Evolutionary conservation across 2,888 invertebrate species (phyloP).

Genomic region (Leptopilina drosophilae): DNA sequence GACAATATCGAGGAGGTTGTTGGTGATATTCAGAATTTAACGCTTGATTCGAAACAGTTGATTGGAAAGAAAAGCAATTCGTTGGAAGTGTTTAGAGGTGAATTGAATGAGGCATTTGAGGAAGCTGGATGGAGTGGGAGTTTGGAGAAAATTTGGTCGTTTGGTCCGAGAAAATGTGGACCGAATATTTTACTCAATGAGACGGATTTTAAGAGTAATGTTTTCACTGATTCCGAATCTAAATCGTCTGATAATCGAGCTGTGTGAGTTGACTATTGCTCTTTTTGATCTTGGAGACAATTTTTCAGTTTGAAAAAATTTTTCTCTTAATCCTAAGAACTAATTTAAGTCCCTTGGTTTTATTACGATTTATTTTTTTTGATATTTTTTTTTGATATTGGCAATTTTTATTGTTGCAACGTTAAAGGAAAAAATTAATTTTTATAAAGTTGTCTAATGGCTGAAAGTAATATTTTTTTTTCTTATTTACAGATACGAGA

Average conservation of each 20-base stretch:
- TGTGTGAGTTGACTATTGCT: conserved; percentile 60
- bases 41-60: conserved; percentile 61
- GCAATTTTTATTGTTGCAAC: too few relatives aligned
- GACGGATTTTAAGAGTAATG: conserved; percentile 83
- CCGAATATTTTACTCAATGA: conserved; percentile 93
- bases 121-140: conserved; percentile 79
- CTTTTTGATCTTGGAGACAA: not conserved
- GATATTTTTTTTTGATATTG: too few relatives aligned
- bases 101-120: conserved; percentile 81
- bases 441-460: not conserved
- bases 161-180: conserved; percentile 93
- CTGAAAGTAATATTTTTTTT: conserved; percentile 37
- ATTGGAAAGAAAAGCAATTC: conserved; percentile 68
- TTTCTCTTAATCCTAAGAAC: too few relatives aligned
- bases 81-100: conserved; percentile 77
- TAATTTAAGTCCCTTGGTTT: too few relatives aligned
- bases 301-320: too few relatives aligned
- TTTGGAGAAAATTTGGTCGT: conserved; percentile 89
- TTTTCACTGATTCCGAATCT: conserved; percentile 77
- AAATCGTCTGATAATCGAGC: conserved; percentile 66
- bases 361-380: too few relatives aligned
- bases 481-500: conserved; percentile 79
- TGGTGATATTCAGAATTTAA: conserved; percentile 54
- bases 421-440: too few relatives aligned
- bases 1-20: conserved; percentile 51